Percentiles rank a stretch among this genome's conserved stretches.
phyloP scores from a whole-genome alignment of 1,140 invertebrate species.

The Caerostris extrusa region DNA sequence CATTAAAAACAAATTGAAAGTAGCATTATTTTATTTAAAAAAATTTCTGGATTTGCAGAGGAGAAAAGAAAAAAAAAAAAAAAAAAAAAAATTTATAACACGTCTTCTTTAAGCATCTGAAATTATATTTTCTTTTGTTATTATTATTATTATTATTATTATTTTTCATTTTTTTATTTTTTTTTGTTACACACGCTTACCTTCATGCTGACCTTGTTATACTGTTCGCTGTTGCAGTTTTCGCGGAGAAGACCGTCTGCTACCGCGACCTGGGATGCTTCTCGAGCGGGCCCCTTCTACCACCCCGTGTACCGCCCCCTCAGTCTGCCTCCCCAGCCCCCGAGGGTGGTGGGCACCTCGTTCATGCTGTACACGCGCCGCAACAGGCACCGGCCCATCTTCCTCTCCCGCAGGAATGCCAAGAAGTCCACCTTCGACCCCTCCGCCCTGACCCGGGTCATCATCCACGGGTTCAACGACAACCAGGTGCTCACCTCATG shows the following conservation, averaged over 20 bases:
- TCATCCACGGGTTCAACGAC: constrained; percentile 88
- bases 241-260: constrained; percentile 82
- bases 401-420: constrained; percentile 80
- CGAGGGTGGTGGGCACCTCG: constrained; percentile 84
- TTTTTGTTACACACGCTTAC: no score
- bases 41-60: no score
- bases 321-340: constrained; percentile 87
- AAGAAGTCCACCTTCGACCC: constrained; percentile 80
- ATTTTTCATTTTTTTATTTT: no score
- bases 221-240: neutral
- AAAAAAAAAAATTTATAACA: no score
- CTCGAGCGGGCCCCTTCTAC: constrained; percentile 88
- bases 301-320: constrained; percentile 88
- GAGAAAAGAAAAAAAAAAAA: no score
- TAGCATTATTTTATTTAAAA: no score
- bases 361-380: constrained; percentile 83
- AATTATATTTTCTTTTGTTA: no score
- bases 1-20: no score
- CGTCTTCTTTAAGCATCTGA: no score
- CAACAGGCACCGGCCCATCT: constrained; percentile 80
- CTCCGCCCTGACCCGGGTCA: constrained; percentile 87
- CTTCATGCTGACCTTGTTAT: no score
- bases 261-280: constrained; percentile 92
- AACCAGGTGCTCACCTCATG: constrained; percentile 56
- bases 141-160: no score